Conservation (phyloP, 1,140 invertebrate species). For the Eueides isabella region DNA sequence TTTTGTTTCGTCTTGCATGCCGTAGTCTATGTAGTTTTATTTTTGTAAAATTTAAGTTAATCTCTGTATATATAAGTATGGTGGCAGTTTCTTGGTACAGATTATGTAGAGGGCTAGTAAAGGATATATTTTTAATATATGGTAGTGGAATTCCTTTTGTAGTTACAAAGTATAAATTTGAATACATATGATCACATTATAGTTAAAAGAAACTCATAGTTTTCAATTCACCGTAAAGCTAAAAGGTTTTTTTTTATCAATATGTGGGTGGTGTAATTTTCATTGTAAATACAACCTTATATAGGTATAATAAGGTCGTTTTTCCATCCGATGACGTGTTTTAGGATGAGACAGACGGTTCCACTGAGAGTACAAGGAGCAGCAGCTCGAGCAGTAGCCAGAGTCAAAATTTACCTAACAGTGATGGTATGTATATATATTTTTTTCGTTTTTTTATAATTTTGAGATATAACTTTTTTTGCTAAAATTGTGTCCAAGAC, state of each 20-base stretch:
- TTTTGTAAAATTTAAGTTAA: neutral
- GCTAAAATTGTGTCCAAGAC: neutral
- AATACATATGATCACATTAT: neutral
- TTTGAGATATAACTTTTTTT: neutral
- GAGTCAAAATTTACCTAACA: constrained; percentile 70
- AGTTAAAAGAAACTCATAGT: neutral
- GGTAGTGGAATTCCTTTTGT: neutral
- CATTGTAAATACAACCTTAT: neutral
- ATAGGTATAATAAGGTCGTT: neutral
- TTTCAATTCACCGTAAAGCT: neutral
- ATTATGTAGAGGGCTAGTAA: neutral
- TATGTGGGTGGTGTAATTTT: neutral
- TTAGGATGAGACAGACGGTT: constrained; percentile 74
- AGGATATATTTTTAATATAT: neutral
- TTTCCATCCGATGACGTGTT: constrained; percentile 38
- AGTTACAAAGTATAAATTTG: neutral
- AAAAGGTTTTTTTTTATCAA: neutral
- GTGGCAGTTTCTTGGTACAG: constrained; percentile 1
- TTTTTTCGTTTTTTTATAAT: neutral
- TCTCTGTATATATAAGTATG: neutral
- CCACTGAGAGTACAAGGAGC: constrained; percentile 64
- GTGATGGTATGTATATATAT: constrained; percentile 58
- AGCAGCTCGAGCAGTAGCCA: constrained; percentile 66
- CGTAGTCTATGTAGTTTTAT: neutral
- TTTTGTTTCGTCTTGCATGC: constrained; percentile 24